A percentile compares a stretch with the other conserved stretches of the same genome.
phyloP scores from a whole-genome alignment of 2,797 vertebrate species.

The Sebastes trivittatus region DNA sequence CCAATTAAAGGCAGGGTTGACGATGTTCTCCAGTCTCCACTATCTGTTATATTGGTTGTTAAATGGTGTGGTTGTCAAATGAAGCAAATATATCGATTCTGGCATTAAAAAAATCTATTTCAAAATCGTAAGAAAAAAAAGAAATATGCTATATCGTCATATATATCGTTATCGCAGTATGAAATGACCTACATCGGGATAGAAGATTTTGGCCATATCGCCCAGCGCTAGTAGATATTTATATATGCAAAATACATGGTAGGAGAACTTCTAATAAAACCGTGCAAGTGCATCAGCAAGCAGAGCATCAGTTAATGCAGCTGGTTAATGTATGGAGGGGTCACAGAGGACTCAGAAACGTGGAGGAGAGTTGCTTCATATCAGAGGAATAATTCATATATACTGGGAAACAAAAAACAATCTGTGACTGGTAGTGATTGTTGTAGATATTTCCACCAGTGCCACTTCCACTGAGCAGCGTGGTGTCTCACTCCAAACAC shows the following conservation, averaged over 20 bases:
- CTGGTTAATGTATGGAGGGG: conserved; percentile 47
- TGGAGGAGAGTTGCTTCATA: conserved; percentile 38
- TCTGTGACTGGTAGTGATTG: conserved; percentile 54
- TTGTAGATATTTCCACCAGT: conserved; percentile 39
- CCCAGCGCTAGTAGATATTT: no score
- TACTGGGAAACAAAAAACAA: conserved; percentile 15
- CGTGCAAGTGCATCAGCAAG: conserved; percentile 27
- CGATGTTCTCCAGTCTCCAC: no score
- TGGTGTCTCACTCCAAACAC: conserved; percentile 12
- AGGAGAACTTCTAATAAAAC: conserved; percentile 36
- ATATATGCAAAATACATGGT: no score
- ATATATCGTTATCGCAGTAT: no score
- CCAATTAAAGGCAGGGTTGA: no score
- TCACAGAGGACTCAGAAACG: conserved; percentile 34
- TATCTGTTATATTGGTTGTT: no score
- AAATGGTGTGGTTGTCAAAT: no score
- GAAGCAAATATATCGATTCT: no score
- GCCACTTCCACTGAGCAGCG: conserved; percentile 29
- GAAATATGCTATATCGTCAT: rapidly evolving
- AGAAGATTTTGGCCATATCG: no score
- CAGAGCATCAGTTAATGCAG: conserved; percentile 36
- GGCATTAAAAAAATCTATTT: no score
- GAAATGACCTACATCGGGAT: no score
- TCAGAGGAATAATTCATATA: conserved; percentile 67
- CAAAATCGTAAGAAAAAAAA: no score